Conservation (phyloP, 2,888 invertebrate species). For the Alsophila aescularia region DNA sequence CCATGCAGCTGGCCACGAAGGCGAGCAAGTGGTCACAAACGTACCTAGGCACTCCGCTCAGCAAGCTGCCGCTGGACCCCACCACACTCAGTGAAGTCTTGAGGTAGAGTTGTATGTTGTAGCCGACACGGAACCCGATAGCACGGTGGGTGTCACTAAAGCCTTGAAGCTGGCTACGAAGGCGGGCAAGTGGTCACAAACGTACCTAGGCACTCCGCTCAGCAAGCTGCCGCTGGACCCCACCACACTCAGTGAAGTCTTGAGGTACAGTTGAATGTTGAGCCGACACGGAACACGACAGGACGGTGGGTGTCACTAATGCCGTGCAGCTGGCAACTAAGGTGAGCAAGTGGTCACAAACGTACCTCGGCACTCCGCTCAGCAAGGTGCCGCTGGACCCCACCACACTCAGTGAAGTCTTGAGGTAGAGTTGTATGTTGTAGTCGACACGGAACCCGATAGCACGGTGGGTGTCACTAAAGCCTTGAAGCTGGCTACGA, state of each 20-base stretch:
- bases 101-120: conserved; percentile 82
- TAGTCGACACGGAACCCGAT: conserved; percentile 69
- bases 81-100: conserved; percentile 95
- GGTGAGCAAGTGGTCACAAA: conserved; percentile 89
- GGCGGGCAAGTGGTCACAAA: conserved; percentile 89
- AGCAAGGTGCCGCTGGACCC: conserved; percentile 93
- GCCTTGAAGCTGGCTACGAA: conserved; percentile 88
- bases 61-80: conserved; percentile 93
- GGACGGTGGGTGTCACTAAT: conserved; percentile 79
- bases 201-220: conserved; percentile 90
- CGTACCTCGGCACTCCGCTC: conserved; percentile 90
- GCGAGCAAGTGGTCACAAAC: conserved; percentile 90
- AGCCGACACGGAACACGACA: conserved; percentile 71
- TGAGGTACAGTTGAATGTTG: conserved; percentile 81
- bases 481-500: conserved; percentile 87
- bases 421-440: conserved; percentile 87
- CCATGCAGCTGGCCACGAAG: conserved; percentile 87
- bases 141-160: conserved; percentile 79
- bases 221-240: conserved; percentile 93
- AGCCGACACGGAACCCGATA: conserved; percentile 71
- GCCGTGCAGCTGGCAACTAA: conserved; percentile 88
- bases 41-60: conserved; percentile 90
- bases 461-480: conserved; percentile 80
- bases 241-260: conserved; percentile 94
- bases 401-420: conserved; percentile 94